A percentile compares a stretch with the other conserved stretches of the same genome.
Evolutionary conservation across 2,113 vertebrate species (phyloP).

Genomic region (Heliornis fulica): DNA sequence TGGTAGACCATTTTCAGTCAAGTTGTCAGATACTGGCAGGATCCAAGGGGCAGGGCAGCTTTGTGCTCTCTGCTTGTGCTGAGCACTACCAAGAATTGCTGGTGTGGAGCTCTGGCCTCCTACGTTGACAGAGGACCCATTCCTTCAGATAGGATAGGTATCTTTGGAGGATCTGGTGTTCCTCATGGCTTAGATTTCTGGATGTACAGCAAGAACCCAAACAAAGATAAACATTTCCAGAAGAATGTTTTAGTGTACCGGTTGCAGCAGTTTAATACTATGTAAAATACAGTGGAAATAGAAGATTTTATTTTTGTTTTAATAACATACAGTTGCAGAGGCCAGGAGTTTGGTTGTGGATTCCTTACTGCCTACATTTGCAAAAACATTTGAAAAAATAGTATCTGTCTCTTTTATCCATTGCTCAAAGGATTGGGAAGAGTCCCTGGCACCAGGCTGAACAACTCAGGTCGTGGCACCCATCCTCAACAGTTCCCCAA

Average conservation of each 20-base stretch:
- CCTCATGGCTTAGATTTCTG: background rate
- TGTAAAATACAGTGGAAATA: background rate
- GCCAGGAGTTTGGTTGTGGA: background rate
- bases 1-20: background rate
- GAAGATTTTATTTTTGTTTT: too few species aligned
- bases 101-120: background rate
- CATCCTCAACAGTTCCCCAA: background rate
- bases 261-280: background rate
- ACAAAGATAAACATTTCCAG: background rate
- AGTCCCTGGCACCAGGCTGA: background rate
- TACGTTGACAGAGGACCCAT: background rate
- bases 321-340: background rate
- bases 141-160: background rate
- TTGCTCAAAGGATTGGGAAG: background rate
- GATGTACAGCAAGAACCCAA: background rate
- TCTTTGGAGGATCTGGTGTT: background rate
- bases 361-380: background rate
- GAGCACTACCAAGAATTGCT: background rate
- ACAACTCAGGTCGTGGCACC: background rate
- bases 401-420: background rate
- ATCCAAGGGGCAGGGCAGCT: background rate
- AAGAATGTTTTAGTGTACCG: background rate
- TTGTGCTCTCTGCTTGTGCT: accelerated
- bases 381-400: background rate
- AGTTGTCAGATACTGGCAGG: background rate